A percentile compares a stretch with the other conserved stretches of the same genome.
These are phyloP conservation scores for Trilocha varians DNA, from an alignment of 2,888 invertebrate species.

Conservation along the genomic window DNA sequence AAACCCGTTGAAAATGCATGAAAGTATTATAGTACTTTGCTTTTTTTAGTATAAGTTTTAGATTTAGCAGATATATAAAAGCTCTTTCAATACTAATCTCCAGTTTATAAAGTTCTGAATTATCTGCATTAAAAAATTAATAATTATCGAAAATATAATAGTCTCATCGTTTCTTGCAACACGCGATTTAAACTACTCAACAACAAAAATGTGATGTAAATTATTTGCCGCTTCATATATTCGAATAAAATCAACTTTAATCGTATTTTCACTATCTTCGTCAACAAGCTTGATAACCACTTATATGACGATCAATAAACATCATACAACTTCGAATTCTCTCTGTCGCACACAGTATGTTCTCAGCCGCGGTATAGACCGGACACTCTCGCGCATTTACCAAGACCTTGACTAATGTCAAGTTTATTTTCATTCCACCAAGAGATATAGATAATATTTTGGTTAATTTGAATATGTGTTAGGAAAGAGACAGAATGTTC, in stretches of 20 bases:
- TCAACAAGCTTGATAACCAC: not conserved
- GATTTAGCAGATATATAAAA: too few species aligned
- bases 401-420: slow-evolving; percentile 27
- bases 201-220: too few species aligned
- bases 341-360: slow-evolving; percentile 25
- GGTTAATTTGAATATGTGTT: not conserved
- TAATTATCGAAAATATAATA: too few species aligned
- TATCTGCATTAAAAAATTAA: too few species aligned
- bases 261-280: not conserved
- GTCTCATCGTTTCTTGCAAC: too few species aligned
- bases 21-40: too few species aligned
- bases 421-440: slow-evolving; percentile 3
- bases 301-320: not conserved
- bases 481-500: slow-evolving; percentile 34
- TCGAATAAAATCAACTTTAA: not conserved
- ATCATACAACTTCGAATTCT: not conserved
- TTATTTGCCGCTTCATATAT: too few species aligned
- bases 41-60: too few species aligned
- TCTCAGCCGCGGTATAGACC: slow-evolving; percentile 19
- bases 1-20: too few species aligned
- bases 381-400: slow-evolving; percentile 45
- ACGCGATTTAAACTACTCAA: too few species aligned
- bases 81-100: too few species aligned
- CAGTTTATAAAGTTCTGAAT: too few species aligned
- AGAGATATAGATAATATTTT: not conserved